phyloP scores from a whole-genome alignment of 2,797 vertebrate genomes.

The Sebastes baramenuke region DNA sequence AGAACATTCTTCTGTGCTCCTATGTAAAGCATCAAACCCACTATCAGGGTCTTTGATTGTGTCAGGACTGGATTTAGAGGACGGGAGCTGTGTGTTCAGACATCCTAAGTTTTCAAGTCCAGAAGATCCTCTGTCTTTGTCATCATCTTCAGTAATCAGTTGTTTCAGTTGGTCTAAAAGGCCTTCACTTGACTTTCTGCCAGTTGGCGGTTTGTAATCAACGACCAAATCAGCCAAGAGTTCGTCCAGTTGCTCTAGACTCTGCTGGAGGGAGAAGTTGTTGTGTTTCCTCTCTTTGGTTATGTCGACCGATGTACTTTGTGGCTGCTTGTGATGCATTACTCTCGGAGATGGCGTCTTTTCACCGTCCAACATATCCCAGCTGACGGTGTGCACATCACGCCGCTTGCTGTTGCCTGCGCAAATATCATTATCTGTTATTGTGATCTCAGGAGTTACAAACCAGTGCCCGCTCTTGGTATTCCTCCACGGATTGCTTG shows the following conservation, averaged over 20 bases:
- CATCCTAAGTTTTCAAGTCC: constrained; percentile 74
- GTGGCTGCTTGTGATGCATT: constrained; percentile 60
- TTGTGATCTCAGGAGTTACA: constrained; percentile 96
- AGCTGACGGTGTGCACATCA: constrained; percentile 83
- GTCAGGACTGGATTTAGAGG: constrained; percentile 82
- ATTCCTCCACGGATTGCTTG: constrained; percentile 81
- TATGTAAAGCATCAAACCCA: constrained; percentile 83
- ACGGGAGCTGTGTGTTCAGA: constrained; percentile 85
- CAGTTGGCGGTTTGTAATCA: constrained; percentile 89
- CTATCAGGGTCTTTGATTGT: constrained; percentile 81
- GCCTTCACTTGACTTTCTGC: constrained; percentile 81
- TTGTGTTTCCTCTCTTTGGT: constrained; percentile 84
- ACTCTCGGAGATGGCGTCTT: constrained; percentile 51
- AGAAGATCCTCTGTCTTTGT: constrained; percentile 66
- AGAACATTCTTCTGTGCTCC: constrained; percentile 86
- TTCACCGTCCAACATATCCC: constrained; percentile 81
- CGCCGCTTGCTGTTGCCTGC: constrained; percentile 78
- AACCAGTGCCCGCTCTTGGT: constrained; percentile 88
- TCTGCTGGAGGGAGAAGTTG: constrained; percentile 89
- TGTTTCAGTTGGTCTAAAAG: constrained; percentile 89
- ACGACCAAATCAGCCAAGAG: constrained; percentile 94
- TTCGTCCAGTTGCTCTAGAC: constrained; percentile 94
- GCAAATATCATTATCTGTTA: constrained; percentile 95
- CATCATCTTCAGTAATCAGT: constrained; percentile 83
- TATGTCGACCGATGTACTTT: constrained; percentile 46